Conservation (phyloP, 2,888 invertebrate genomes). For the Anarsia innoxiella region DNA sequence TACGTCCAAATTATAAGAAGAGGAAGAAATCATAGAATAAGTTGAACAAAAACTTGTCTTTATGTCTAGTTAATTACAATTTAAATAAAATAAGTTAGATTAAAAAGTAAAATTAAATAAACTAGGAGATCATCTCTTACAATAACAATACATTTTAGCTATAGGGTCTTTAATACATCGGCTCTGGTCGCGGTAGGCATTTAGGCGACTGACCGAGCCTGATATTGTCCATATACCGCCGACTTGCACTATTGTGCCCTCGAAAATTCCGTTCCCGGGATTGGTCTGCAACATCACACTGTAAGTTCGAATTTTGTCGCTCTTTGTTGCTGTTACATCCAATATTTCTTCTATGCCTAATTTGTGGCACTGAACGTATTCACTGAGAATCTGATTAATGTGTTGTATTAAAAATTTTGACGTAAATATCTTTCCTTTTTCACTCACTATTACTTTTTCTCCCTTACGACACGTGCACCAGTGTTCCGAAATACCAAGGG, state of each 20-base stretch:
- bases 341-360: constrained; percentile 63
- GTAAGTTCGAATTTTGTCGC: constrained; percentile 70
- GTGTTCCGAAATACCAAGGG: constrained; percentile 83
- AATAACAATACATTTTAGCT: constrained; percentile 84
- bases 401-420: constrained; percentile 75
- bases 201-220: constrained; percentile 83
- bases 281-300: constrained; percentile 74
- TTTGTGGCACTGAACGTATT: constrained; percentile 77
- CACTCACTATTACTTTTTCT: constrained; percentile 60
- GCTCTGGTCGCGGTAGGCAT: constrained; percentile 83
- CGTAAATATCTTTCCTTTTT: constrained; percentile 21
- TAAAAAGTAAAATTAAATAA: too few species aligned
- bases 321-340: constrained; percentile 63
- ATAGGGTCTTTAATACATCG: constrained; percentile 79
- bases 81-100: too few species aligned
- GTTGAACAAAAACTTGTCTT: too few species aligned
- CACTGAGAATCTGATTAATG: constrained; percentile 77
- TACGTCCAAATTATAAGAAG: too few species aligned
- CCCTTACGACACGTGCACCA: constrained; percentile 89
- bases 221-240: constrained; percentile 53
- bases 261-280: constrained; percentile 82
- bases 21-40: too few species aligned
- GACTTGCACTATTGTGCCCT: constrained; percentile 77
- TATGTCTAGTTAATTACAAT: too few species aligned
- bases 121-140: too few species aligned